A percentile compares a stretch with the other conserved stretches of the same genome.
Conservation (phyloP, 2,113 vertebrate species). For the Hemibagrus wyckioides region DNA sequence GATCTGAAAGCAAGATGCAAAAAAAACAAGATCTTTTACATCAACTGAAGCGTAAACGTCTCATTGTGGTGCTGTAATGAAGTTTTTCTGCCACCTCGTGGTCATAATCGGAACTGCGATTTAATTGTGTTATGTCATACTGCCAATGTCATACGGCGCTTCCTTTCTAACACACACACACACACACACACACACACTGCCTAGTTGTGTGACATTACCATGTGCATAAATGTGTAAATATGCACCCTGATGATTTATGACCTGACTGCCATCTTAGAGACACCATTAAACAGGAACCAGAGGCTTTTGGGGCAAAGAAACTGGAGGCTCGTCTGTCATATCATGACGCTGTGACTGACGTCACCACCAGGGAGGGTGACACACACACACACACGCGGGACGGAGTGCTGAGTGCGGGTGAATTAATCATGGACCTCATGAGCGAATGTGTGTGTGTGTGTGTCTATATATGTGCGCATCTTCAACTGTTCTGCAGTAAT, state of each 20-base stretch:
- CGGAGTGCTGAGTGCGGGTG: not conserved
- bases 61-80: not conserved
- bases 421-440: constrained; percentile 12
- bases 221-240: not conserved
- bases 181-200: not conserved
- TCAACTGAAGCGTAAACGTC: not conserved
- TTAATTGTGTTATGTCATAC: constrained; percentile 19
- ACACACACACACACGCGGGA: not conserved
- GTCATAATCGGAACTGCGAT: not conserved
- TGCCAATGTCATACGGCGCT: constrained; percentile 24
- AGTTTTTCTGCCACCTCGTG: constrained; percentile 29
- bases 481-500: not conserved
- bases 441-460: not conserved
- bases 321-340: constrained; percentile 1
- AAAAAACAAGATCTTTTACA: not conserved
- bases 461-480: not conserved
- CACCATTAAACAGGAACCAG: not conserved
- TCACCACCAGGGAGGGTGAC: not conserved
- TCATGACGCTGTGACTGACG: not conserved
- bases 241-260: not conserved
- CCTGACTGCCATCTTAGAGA: not conserved
- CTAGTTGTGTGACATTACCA: not conserved
- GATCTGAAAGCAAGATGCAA: not conserved
- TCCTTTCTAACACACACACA: not conserved
- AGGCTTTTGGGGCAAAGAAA: not conserved